phyloP scores from a whole-genome alignment of 2,113 vertebrate genomes.

The Panthera uncia region DNA sequence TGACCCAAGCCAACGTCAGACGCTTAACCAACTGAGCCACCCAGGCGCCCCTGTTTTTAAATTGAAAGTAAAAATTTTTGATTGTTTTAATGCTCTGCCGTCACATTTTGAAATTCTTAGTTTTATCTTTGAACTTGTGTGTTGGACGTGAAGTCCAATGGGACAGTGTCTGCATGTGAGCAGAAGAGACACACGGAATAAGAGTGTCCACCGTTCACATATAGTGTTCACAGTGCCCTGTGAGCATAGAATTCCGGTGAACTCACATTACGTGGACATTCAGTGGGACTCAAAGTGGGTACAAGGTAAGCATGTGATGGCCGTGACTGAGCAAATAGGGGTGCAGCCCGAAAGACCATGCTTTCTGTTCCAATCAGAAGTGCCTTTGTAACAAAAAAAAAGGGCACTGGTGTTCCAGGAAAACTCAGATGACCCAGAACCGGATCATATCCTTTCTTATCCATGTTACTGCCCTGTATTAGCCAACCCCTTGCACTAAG shows the following conservation, averaged over 20 bases:
- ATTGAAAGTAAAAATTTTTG: not conserved
- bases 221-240: fast-evolving
- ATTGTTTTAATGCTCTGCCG: not conserved
- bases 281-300: not conserved
- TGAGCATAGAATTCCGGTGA: not conserved
- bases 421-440: not conserved
- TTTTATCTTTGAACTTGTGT: not conserved
- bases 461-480: not conserved
- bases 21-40: too few relatives aligned
- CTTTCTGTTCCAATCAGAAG: not conserved
- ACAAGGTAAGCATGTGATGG: not conserved
- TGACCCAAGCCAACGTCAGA: not conserved
- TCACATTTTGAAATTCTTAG: not conserved
- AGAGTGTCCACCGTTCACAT: not conserved
- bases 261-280: too few relatives aligned
- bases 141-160: not conserved
- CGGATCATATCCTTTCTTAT: not conserved
- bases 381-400: not conserved
- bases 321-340: not conserved
- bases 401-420: not conserved
- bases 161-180: not conserved
- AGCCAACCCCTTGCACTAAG: not conserved
- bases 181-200: not conserved
- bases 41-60: too few relatives aligned
- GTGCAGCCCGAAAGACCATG: not conserved